Evolutionary conservation across 64 coral and sea anemone species (phyloP).

Genomic region (Trachythela sp.): DNA sequence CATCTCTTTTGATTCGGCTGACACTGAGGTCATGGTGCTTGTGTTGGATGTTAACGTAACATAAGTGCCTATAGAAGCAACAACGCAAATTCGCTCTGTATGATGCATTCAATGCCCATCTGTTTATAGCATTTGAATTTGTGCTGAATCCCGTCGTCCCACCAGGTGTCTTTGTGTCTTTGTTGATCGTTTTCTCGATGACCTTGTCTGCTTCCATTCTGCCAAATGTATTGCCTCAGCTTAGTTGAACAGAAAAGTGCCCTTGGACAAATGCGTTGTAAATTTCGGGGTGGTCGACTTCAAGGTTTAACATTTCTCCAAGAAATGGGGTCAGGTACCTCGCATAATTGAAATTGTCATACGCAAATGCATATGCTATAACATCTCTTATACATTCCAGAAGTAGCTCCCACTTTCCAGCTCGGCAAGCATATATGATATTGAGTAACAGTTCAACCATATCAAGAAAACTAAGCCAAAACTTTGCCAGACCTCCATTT

Average conservation of each 20-base stretch:
- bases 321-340: constrained; percentile 39
- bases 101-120: background rate
- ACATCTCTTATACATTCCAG: constrained; percentile 19
- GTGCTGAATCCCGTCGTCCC: constrained; percentile 34
- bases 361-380: constrained; percentile 54
- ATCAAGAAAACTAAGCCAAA: constrained; percentile 53
- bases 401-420: constrained; percentile 49
- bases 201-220: constrained; percentile 26
- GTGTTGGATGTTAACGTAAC: background rate
- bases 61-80: background rate
- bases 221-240: constrained; percentile 10
- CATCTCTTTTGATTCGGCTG: constrained; percentile 33
- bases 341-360: constrained; percentile 47
- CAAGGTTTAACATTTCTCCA: constrained; percentile 35
- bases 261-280: background rate
- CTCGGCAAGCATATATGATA: constrained; percentile 22
- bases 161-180: constrained; percentile 40
- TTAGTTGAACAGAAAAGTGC: constrained; percentile 43
- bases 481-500: constrained; percentile 22
- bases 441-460: constrained; percentile 36
- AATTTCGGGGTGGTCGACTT: constrained; percentile 28
- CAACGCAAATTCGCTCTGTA: constrained; percentile 29
- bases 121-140: background rate
- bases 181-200: constrained; percentile 39
- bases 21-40: constrained; percentile 28